Percentiles rank a stretch among this genome's conserved stretches.
phyloP scores from a whole-genome alignment of 2,113 vertebrate species.

The Hemiprocne comata region DNA sequence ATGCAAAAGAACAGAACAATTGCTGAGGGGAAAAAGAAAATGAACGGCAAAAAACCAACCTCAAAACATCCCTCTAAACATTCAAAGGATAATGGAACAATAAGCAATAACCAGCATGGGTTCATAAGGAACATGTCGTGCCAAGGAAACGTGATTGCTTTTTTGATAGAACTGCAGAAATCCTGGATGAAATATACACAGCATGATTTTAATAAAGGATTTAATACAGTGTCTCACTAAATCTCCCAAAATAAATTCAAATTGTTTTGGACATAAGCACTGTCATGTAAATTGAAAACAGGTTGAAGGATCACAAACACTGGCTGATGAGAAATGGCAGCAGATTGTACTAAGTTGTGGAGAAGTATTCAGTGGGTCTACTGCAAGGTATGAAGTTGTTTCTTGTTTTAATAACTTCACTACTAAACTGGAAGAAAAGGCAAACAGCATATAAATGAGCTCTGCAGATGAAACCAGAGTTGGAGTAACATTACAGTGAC shows the following conservation, averaged over 20 bases:
- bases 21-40: slow-evolving; percentile 14
- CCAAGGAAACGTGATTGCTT: slow-evolving; percentile 51
- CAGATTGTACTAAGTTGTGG: background rate
- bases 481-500: background rate
- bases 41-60: background rate
- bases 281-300: slow-evolving; percentile 46
- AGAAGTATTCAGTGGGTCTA: background rate
- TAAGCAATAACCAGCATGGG: slow-evolving; percentile 34
- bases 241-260: slow-evolving; percentile 57
- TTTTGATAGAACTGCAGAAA: slow-evolving; percentile 57
- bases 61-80: background rate
- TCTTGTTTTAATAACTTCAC: background rate
- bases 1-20: background rate
- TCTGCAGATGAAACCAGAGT: background rate
- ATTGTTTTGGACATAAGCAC: slow-evolving; percentile 30
- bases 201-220: slow-evolving; percentile 64
- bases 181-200: slow-evolving; percentile 48
- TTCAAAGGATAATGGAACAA: slow-evolving; percentile 19
- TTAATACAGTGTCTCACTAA: slow-evolving; percentile 55
- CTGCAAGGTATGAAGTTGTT: background rate
- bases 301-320: slow-evolving; percentile 40
- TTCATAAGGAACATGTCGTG: slow-evolving; percentile 5
- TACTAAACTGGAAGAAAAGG: slow-evolving; percentile 7
- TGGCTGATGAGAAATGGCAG: slow-evolving; percentile 22
- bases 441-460: background rate